Base-by-base conservation (phyloP, 2,113 vertebrate species). In the Calypte anna region DNA sequence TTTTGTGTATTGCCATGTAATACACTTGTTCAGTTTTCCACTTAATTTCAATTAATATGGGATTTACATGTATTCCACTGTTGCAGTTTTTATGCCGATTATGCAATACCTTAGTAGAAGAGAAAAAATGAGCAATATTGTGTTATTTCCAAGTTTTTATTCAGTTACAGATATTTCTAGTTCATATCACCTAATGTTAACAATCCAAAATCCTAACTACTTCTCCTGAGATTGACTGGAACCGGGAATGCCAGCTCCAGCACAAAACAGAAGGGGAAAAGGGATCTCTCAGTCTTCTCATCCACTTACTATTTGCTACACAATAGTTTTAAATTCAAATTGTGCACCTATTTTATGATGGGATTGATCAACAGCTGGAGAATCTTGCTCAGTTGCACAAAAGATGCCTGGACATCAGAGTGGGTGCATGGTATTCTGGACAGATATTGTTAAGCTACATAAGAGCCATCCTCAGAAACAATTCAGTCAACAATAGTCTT, bases 1-100 rank as follows among this genome's bases (percentile, higher is more conserved):
- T 72, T 96, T 95, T 96, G 73, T 91, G 51, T 64, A 82, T 75
- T 79, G 58, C 25, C 79, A 36, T 87, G 43, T 96, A 86, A 94
- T 94, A 90, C 0, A 1, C 85, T 95, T 97, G 94, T 93, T 90
- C 63, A 96, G 94, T 96, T 95, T 97, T 96, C 91, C 96, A 94
- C 92, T 95, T 95, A 96, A 95, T 97, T 97, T 95, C 78, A 94
- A 93, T 95, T 96, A 96, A 69, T 92, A 83, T 64, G 72, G 46
- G 58, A 54, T 92, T 83, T 92, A 68, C 59, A 43, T 70, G 80
- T 80, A 75, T 38, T 88, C 20, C 25, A 72, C 73, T 68, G n/a
- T 90, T 95, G 78, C 61, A 94, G 86, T 75, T 96, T 94, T 81
- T 76, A 89, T 88, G 69, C 87, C 38, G 94, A 83, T 94, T 96